Evolutionary conservation across 2,797 vertebrate species (phyloP).

Genomic region (Morus bassanus): DNA sequence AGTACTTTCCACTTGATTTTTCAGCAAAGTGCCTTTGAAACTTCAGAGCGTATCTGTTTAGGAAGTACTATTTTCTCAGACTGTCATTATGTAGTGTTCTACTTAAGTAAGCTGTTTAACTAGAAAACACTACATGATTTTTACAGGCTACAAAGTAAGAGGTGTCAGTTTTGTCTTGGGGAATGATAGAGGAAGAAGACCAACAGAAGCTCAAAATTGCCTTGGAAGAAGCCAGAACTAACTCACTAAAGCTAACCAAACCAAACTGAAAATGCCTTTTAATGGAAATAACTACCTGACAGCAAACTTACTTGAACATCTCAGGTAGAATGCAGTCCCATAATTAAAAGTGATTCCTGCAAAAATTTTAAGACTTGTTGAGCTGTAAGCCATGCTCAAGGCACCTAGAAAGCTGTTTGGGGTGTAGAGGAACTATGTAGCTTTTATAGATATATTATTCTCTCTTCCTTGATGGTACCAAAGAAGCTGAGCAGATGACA

Average conservation of each 20-base stretch:
- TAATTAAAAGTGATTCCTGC: neutral
- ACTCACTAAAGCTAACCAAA: neutral
- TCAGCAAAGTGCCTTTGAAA: neutral
- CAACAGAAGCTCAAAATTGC: neutral
- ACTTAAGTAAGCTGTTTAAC: neutral
- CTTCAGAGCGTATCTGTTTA: neutral
- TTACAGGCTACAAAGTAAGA: neutral
- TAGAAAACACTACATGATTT: neutral
- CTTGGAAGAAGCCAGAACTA: neutral
- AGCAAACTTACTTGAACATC: neutral
- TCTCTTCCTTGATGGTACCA: neutral
- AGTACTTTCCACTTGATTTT: neutral
- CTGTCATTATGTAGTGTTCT: neutral
- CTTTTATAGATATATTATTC: neutral
- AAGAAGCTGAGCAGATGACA: neutral
- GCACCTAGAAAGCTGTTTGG: neutral
- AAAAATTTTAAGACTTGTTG: neutral
- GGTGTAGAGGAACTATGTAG: neutral
- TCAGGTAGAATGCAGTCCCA: fast-evolving
- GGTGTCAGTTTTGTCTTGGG: neutral
- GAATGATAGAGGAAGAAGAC: neutral
- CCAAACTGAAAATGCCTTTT: neutral
- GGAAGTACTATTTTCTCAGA: neutral
- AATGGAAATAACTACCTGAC: neutral
- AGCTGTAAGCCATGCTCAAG: neutral